Evolutionary conservation across 2,888 invertebrate species (phyloP).

Genomic region (Kryphioiulus occultus): DNA sequence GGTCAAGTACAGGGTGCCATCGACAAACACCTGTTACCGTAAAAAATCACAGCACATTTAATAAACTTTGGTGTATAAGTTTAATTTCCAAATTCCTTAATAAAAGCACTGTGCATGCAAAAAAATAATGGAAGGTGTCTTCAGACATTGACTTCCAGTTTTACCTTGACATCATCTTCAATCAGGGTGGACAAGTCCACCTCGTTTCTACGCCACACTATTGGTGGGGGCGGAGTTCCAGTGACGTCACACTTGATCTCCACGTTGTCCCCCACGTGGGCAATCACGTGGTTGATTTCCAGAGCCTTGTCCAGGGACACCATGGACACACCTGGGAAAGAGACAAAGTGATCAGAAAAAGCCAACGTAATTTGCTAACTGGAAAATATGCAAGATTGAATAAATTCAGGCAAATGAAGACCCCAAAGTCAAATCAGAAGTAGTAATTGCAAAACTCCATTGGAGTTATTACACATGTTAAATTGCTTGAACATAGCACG

Average conservation of each 20-base stretch:
- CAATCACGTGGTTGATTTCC: slow-evolving; percentile 74
- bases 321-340: slow-evolving; percentile 71
- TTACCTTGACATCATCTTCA: slow-evolving; percentile 58
- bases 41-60: not conserved
- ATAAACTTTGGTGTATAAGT: no score
- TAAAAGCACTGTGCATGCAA: no score
- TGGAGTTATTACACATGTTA: no score
- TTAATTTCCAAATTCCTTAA: no score
- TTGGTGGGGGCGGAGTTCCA: slow-evolving; percentile 73
- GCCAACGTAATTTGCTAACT: not conserved
- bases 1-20: slow-evolving; percentile 77
- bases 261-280: slow-evolving; percentile 77
- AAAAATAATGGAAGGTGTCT: no score
- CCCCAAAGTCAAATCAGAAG: not conserved
- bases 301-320: slow-evolving; percentile 76
- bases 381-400: not conserved
- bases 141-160: no score
- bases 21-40: slow-evolving; percentile 70
- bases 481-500: no score
- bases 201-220: slow-evolving; percentile 75
- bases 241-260: slow-evolving; percentile 80
- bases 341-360: not conserved
- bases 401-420: not conserved
- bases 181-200: slow-evolving; percentile 71
- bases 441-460: no score